Conservation (phyloP, 2,113 vertebrate species). For the Paracanthobrama guichenoti region DNA sequence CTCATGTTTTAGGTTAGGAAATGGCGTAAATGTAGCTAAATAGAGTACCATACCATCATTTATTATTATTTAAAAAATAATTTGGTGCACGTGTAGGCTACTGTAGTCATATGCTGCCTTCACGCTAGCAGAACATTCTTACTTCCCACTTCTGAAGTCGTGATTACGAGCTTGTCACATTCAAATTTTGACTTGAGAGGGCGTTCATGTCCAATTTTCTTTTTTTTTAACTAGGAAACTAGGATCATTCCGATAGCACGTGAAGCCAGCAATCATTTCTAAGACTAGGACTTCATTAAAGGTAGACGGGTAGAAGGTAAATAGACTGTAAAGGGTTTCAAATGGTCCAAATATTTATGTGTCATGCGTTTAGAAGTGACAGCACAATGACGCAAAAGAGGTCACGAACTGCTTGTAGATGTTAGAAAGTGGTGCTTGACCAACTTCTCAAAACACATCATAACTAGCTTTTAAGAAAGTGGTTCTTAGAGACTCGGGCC, state of each 20-base stretch:
- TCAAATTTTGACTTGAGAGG: too few relatives aligned
- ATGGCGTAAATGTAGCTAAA: neutral
- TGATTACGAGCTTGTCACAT: too few relatives aligned
- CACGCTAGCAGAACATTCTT: too few relatives aligned
- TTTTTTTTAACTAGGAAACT: too few relatives aligned
- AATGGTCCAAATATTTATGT: conserved; percentile 7
- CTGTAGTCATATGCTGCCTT: too few relatives aligned
- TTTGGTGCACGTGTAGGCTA: too few relatives aligned
- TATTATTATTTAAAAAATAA: too few relatives aligned
- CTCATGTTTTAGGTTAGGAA: neutral
- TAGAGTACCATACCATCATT: too few relatives aligned
- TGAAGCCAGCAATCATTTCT: too few relatives aligned
- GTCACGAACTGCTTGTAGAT: conserved; percentile 16
- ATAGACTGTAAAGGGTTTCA: neutral
- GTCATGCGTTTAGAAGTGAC: neutral
- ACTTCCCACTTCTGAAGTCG: too few relatives aligned
- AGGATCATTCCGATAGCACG: too few relatives aligned
- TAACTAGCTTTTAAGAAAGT: conserved; percentile 13
- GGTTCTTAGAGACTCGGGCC: neutral
- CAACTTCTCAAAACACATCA: conserved; percentile 21
- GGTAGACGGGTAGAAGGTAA: neutral
- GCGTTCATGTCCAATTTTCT: too few relatives aligned
- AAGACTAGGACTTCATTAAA: neutral
- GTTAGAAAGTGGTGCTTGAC: conserved; percentile 18
- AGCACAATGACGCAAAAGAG: neutral